Base-by-base conservation (phyloP, 2,888 invertebrate species). In the Heliconius charithonia region DNA sequence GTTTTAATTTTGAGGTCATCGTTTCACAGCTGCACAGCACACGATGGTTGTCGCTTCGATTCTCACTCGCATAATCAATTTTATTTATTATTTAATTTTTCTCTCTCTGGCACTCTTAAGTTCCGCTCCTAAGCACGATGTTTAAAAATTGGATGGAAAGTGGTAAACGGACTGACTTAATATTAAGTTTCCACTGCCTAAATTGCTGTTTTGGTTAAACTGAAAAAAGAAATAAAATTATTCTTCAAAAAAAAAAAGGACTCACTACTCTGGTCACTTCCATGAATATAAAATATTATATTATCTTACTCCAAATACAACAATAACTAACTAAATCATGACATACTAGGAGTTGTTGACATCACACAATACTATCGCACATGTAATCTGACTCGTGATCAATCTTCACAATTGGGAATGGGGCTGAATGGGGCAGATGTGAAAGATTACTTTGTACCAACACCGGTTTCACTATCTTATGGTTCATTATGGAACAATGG, bases 361-460 rank as follows among this genome's bases (percentile, higher is more conserved):
- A 81, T 81, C 78, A 76, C 75, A 85, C 85, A 85, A 85, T 85
- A 67, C 77, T 83, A 82, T 84, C 85, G 67, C 79, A 78, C 82
- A 70, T 82, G 84, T 85, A 85, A 85, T 85, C 84, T 82, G 85
- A 86, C 83, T 80, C 81, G 77, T 83, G 85, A 85, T 84, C 84
- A 82, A 83, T 84, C 84, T 84, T 79, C 81, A 84, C 84, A 84
- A 84, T 83, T 83, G 82, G 82, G 80, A 81, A 78, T 79, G 78
- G 81, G 81, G 81, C 81, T 51, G 51, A 51, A 51, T 51, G 75
- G 76, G 81, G 81, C 85, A 84, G 85, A 84, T 85, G 85, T 82
- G 72, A 80, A 67, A 81, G 83, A 85, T 85, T 84, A 83, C 82
- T 81, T 82, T 77, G 67, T 51, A 51, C 51, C 7, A 51, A 32